phyloP scores from a whole-genome alignment of 2,888 invertebrate species.

The Sarcophaga rosellei region DNA sequence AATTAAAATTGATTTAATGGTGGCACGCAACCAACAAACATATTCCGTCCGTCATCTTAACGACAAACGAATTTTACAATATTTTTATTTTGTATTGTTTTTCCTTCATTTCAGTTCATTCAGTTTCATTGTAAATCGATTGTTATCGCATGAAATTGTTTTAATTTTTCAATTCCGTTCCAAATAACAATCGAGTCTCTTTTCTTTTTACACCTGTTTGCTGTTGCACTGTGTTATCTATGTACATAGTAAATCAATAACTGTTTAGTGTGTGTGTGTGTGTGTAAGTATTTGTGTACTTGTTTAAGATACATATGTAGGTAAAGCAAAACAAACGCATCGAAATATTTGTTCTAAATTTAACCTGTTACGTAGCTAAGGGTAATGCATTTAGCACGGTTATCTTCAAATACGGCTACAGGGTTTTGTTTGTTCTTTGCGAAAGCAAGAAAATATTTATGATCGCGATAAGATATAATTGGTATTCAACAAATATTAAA shows the following conservation, averaged over 20 bases:
- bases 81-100: background rate
- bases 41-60: background rate
- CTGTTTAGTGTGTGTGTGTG: background rate
- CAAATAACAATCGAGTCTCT: constrained; percentile 12
- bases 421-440: too few species aligned
- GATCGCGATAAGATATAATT: background rate
- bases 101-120: background rate
- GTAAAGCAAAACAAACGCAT: background rate
- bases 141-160: constrained; percentile 32
- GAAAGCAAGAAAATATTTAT: background rate
- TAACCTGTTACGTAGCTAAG: constrained; percentile 13
- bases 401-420: too few species aligned
- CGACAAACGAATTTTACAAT: background rate
- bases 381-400: background rate
- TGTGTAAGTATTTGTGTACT: background rate
- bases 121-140: constrained; percentile 7
- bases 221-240: constrained; percentile 29
- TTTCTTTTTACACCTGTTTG: constrained; percentile 42
- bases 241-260: too few species aligned
- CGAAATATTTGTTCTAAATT: constrained; percentile 33
- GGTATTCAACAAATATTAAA: too few species aligned
- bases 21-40: constrained; percentile 51
- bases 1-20: constrained; percentile 59
- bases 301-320: background rate
- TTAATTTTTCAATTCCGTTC: constrained; percentile 9